Evolutionary conservation across 2,797 vertebrate genomes (phyloP), one percentile per base, ranked within the genome.

Genomic region (Dromococcyx pavoninus): DNA sequence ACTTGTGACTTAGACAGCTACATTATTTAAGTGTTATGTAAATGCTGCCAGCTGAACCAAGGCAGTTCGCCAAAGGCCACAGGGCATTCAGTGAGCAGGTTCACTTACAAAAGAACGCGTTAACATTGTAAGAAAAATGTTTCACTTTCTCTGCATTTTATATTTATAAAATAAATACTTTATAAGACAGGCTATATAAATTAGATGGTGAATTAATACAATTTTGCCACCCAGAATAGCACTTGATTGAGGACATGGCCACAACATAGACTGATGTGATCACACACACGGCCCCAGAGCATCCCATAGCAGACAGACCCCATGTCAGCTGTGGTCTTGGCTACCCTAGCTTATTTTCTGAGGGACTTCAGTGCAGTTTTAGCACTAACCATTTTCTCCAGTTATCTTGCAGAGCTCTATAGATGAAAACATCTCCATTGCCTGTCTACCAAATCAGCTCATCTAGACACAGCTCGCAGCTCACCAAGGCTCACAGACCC

Each of bases 221-320:
- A 6, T 32, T 91, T 30, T 73, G 46, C 30, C 37, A 60, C 39
- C 6, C 24, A 35, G 30, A 65, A 13, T 13, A n/a, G 0, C 23
- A 33, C 27, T 7, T 3, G 12, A 17, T 5, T 48, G 74, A 48
- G 46, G 46, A 53, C 30, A 22, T 0, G 1, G 66, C 69, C 9
- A 10, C 3, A 19, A 37, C 53, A 60, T 12, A 50, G 17, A 65
- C 10, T 0, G 5, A 67, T 10, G 8, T 5, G 19, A 80, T 24
- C 57, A 9, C 3, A 69, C 19, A 19, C 1, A 0, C 19, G 32
- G 8, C 11, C 35, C 56, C 2, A 10, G 14, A 50, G 37, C 0
- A 8, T 11, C 35, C 56, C 66, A 44, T 53, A 19, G 9, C 33
- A 46, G n/a, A 37, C 11, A 17, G n/a, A 46, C 27, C 37, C 18